phyloP scores from a whole-genome alignment of 1,140 invertebrate species.

The Drosophila pallidifrons region DNA sequence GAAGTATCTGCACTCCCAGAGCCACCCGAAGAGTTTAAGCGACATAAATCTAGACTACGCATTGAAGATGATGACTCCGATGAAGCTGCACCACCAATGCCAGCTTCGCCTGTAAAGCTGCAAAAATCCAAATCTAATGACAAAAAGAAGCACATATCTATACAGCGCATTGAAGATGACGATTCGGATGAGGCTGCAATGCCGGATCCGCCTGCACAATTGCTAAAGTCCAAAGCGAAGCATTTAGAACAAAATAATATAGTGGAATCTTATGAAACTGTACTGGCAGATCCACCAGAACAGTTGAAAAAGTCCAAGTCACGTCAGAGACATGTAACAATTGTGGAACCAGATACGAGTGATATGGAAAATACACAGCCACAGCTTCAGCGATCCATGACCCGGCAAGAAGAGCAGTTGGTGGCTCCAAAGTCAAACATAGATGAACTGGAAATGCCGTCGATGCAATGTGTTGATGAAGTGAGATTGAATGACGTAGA shows the following conservation, averaged over 20 bases:
- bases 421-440: not conserved
- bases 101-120: not conserved
- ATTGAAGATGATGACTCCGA: not conserved
- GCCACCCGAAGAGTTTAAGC: too few relatives aligned
- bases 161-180: too few relatives aligned
- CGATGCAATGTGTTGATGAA: constrained; percentile 12
- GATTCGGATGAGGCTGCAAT: not conserved
- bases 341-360: not conserved
- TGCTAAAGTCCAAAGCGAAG: not conserved
- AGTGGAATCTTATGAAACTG: not conserved
- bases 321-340: not conserved
- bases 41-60: too few relatives aligned
- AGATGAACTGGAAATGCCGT: not conserved
- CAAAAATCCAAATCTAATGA: not conserved
- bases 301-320: not conserved
- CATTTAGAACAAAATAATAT: not conserved
- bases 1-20: too few relatives aligned
- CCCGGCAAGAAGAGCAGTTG: not conserved
- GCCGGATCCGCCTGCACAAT: not conserved
- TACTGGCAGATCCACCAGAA: not conserved
- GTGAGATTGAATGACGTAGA: not conserved
- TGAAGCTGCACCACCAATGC: not conserved
- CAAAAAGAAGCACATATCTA: too few relatives aligned
- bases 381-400: not conserved
- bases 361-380: not conserved